Evolutionary conservation across 2,888 invertebrate genomes (phyloP).

Genomic region (Drosophila austrosaltans): DNA sequence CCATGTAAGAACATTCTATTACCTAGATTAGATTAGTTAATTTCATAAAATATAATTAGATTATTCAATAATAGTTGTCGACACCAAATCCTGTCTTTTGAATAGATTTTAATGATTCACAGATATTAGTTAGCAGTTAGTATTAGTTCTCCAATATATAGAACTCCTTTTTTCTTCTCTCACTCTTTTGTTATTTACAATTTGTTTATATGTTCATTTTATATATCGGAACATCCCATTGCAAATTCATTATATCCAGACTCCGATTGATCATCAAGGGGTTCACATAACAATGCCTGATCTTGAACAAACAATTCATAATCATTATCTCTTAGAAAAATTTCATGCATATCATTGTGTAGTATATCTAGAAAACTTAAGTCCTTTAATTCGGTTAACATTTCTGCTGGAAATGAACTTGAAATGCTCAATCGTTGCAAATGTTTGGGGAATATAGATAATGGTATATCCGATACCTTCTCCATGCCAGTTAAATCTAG

Average conservation of each 20-base stretch:
- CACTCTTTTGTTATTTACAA: neutral
- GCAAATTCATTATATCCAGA: slow-evolving; percentile 1
- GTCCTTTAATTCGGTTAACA: neutral
- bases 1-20: no score
- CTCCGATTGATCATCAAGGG: neutral
- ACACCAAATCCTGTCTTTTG: no score
- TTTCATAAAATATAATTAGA: no score
- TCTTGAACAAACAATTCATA: slow-evolving; percentile 14
- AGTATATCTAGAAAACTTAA: slow-evolving; percentile 5
- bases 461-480: neutral
- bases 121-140: neutral
- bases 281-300: neutral
- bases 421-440: slow-evolving; percentile 11
- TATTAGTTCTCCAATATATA: neutral
- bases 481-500: slow-evolving; percentile 14
- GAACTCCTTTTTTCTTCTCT: neutral
- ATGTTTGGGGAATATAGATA: neutral
- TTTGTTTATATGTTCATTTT: no score
- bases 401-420: neutral
- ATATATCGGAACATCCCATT: neutral
- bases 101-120: neutral
- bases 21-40: no score
- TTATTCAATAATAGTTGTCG: no score
- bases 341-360: slow-evolving; percentile 8
- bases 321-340: slow-evolving; percentile 10